Conservation (phyloP, 2,888 invertebrate genomes). For the Lissocephala sabroskyi region DNA sequence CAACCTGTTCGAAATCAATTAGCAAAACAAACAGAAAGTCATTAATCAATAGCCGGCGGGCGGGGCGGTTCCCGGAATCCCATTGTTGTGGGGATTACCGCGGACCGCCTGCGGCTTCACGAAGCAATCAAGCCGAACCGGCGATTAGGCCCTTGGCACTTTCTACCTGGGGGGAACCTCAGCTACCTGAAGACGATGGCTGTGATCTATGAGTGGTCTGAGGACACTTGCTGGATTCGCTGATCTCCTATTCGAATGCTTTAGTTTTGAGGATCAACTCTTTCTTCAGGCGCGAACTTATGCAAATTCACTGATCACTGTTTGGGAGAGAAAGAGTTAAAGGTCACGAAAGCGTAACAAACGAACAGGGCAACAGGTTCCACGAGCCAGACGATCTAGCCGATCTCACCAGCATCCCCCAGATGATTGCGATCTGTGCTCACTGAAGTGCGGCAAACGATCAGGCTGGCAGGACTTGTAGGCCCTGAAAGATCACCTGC, state of each 20-base stretch:
- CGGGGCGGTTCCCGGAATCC: background rate
- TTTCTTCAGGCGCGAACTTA: slow-evolving; percentile 2
- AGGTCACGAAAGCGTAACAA: slow-evolving; percentile 8
- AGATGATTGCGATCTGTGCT: background rate
- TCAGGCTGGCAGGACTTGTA: background rate
- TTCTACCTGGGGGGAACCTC: too few relatives aligned
- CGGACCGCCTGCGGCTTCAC: slow-evolving; percentile 24
- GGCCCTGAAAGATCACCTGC: too few relatives aligned
- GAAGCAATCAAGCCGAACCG: slow-evolving; percentile 44
- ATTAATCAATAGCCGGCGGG: slow-evolving; percentile 21
- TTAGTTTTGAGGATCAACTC: slow-evolving; percentile 25
- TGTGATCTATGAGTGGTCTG: too few relatives aligned
- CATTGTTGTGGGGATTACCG: slow-evolving; percentile 11
- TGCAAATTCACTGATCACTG: too few relatives aligned
- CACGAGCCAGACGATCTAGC: too few relatives aligned
- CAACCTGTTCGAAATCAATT: slow-evolving; percentile 55
- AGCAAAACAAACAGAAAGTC: slow-evolving; percentile 35
- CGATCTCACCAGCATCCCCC: background rate
- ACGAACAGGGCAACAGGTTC: background rate
- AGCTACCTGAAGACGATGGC: too few relatives aligned
- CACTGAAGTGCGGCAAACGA: background rate
- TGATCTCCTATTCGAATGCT: slow-evolving; percentile 38
- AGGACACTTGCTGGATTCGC: too few relatives aligned
- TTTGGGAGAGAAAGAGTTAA: slow-evolving; percentile 16
- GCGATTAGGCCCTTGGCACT: slow-evolving; percentile 37